phyloP scores from a whole-genome alignment of 2,888 invertebrate species.

The Acanthopleura granulata region DNA sequence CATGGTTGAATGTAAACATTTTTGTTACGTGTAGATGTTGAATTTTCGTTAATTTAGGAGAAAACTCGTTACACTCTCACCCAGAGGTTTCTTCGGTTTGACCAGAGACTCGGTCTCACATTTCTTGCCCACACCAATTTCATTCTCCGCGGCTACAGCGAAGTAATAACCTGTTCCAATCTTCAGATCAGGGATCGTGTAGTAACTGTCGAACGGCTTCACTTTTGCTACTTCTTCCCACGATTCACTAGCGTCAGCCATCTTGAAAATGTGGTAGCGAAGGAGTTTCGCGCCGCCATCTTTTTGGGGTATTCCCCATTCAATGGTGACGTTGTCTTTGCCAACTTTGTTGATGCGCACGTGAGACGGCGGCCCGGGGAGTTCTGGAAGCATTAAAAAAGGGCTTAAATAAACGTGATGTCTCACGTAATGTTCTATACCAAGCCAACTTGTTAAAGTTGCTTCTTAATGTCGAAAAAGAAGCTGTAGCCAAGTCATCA shows the following conservation, averaged over 20 bases:
- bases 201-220: slow-evolving; percentile 43
- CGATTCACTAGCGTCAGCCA: slow-evolving; percentile 35
- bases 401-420: too few relatives aligned
- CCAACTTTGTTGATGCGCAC: slow-evolving; percentile 39
- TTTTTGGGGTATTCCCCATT: slow-evolving; percentile 66
- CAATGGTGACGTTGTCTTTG: slow-evolving; percentile 46
- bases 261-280: slow-evolving; percentile 45
- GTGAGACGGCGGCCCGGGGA: slow-evolving; percentile 47
- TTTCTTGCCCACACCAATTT: slow-evolving; percentile 76
- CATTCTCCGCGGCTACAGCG: slow-evolving; percentile 87
- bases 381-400: slow-evolving; percentile 29
- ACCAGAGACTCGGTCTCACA: slow-evolving; percentile 45
- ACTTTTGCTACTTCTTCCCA: slow-evolving; percentile 52
- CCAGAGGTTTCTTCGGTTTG: slow-evolving; percentile 68
- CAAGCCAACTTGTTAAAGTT: too few relatives aligned
- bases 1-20: too few relatives aligned
- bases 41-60: too few relatives aligned
- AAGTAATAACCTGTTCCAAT: slow-evolving; percentile 78
- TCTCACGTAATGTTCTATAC: too few relatives aligned
- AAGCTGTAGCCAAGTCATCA: too few relatives aligned
- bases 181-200: slow-evolving; percentile 42
- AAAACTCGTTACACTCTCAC: too few relatives aligned
- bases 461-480: too few relatives aligned
- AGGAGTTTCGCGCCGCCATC: slow-evolving; percentile 60
- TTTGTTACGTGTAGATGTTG: too few relatives aligned